These are phyloP conservation scores for Julus scandinavius DNA, from an alignment of 2,888 invertebrate genomes.

Conservation along the genomic window DNA sequence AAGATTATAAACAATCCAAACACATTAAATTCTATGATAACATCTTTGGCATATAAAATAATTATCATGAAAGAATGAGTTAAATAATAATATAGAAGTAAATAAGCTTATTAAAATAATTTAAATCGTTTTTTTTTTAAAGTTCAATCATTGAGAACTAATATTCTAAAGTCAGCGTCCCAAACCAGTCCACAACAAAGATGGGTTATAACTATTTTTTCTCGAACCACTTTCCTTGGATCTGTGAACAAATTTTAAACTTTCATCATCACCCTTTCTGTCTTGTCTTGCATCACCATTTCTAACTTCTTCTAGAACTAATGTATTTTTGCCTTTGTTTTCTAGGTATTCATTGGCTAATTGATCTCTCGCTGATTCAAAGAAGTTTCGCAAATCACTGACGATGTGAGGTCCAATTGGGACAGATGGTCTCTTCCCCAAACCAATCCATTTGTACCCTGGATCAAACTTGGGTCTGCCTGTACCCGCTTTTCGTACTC, in stretches of 20 bases:
- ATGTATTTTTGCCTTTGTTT: neutral
- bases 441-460: conserved; percentile 55
- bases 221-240: conserved; percentile 47
- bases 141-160: neutral
- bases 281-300: neutral
- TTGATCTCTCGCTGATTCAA: conserved; percentile 32
- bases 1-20: neutral
- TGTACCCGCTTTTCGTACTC: conserved; percentile 42
- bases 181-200: conserved; percentile 55
- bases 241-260: conserved; percentile 46
- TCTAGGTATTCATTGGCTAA: neutral
- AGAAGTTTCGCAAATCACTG: conserved; percentile 52
- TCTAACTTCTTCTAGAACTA: neutral
- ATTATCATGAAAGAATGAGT: neutral
- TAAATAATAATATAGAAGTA: conserved; percentile 13
- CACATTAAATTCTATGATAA: neutral
- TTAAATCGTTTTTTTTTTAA: neutral
- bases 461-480: conserved; percentile 54
- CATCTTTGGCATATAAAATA: neutral
- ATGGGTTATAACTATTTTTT: conserved; percentile 53
- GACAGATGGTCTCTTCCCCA: conserved; percentile 49
- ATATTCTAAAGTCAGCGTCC: conserved; percentile 35
- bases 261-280: neutral
- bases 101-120: conserved; percentile 16
- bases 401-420: conserved; percentile 50